A percentile compares a stretch with the other conserved stretches of the same genome.
phyloP scores from a whole-genome alignment of 2,888 invertebrate genomes.

The Eupithecia dodoneata region DNA sequence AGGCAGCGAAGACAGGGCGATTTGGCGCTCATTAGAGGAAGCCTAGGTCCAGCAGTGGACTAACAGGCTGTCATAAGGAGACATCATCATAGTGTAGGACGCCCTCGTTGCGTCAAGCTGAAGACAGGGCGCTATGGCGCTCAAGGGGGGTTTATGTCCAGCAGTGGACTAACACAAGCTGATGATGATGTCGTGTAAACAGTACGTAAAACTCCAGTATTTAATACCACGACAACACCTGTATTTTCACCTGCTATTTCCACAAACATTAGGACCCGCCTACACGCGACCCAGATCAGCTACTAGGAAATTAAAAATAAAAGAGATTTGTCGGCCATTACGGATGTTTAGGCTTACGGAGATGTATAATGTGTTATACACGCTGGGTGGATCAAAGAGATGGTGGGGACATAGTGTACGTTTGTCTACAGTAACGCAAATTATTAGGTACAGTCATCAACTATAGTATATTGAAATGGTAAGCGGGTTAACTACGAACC shows the following conservation, averaged over 20 bases:
- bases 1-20: too few relatives aligned
- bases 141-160: too few relatives aligned
- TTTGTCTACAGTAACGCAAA: not conserved
- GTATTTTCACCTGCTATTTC: conserved; percentile 12
- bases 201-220: not conserved
- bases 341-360: conserved; percentile 34
- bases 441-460: not conserved
- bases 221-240: not conserved
- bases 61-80: too few relatives aligned
- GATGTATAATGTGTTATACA: conserved; percentile 25
- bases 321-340: conserved; percentile 24
- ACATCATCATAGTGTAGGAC: too few relatives aligned
- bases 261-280: conserved; percentile 16
- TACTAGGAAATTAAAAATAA: conserved; percentile 32
- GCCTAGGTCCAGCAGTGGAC: too few relatives aligned
- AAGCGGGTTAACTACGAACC: too few relatives aligned
- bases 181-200: not conserved
- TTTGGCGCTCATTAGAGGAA: too few relatives aligned
- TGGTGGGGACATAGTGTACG: not conserved
- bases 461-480: too few relatives aligned
- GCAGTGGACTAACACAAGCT: too few relatives aligned
- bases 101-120: too few relatives aligned
- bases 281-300: conserved; percentile 28
- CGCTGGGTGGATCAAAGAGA: conserved; percentile 27
- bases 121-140: too few relatives aligned